phyloP scores from a whole-genome alignment of 2,797 vertebrate genomes.

The Falco naumanni region DNA sequence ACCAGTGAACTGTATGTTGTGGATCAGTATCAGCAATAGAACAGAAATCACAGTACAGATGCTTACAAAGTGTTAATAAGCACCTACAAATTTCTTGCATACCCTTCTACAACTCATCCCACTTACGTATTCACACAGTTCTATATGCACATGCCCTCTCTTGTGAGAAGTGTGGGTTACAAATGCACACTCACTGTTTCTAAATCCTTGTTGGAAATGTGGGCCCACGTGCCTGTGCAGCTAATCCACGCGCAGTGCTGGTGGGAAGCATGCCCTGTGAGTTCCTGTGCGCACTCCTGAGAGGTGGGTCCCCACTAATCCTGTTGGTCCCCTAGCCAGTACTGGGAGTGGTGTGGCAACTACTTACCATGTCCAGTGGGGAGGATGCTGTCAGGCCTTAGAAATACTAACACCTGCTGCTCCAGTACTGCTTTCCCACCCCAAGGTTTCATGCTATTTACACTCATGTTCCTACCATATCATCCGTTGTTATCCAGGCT shows the following conservation, averaged over 20 bases:
- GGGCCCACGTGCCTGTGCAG: fast-evolving
- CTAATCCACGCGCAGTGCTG: fast-evolving
- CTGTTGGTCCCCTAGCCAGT: no score
- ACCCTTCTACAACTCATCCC: background rate
- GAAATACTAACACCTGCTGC: background rate
- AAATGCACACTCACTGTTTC: background rate
- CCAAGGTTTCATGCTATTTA: background rate
- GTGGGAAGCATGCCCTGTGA: fast-evolving
- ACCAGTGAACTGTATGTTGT: background rate
- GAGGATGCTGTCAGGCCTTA: background rate
- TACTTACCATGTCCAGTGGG: fast-evolving
- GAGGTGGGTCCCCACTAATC: background rate
- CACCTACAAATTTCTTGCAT: background rate
- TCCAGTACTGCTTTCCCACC: background rate
- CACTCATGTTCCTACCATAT: background rate
- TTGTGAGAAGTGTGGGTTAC: background rate
- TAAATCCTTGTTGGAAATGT: background rate
- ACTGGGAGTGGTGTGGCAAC: background rate
- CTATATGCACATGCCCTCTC: background rate
- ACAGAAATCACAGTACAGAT: background rate
- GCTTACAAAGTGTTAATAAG: background rate
- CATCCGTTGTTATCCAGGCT: background rate
- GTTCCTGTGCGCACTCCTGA: fast-evolving
- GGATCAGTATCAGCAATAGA: background rate
- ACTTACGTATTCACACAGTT: fast-evolving